Conservation (phyloP, 2,888 invertebrate genomes). For the Leptarthrus brevirostris region DNA sequence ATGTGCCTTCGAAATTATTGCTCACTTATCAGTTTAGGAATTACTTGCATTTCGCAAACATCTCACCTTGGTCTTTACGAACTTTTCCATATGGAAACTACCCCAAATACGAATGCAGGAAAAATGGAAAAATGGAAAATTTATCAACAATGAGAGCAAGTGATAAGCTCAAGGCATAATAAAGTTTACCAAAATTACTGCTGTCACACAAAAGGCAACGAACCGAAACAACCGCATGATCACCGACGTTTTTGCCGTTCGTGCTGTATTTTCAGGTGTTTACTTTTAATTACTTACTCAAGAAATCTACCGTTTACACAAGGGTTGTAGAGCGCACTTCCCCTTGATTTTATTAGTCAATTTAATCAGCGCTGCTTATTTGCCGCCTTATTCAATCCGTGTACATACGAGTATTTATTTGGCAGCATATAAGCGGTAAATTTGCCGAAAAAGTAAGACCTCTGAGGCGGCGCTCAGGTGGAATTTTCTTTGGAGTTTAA, state of each 20-base stretch:
- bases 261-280: slow-evolving; percentile 20
- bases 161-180: not conserved
- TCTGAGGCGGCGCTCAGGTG: not conserved
- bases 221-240: not conserved
- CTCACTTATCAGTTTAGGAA: too few relatives aligned
- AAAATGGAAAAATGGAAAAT: too few relatives aligned
- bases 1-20: too few relatives aligned
- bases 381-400: not conserved
- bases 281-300: slow-evolving; percentile 34
- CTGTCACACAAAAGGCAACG: not conserved
- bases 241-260: not conserved
- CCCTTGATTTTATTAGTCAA: not conserved
- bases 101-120: too few relatives aligned
- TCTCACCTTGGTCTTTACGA: too few relatives aligned
- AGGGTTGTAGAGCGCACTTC: not conserved
- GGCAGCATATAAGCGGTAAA: not conserved
- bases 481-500: not conserved
- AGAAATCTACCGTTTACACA: slow-evolving; percentile 7
- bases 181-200: not conserved
- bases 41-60: too few relatives aligned
- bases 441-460: not conserved
- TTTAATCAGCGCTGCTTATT: not conserved
- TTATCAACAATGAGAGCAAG: too few relatives aligned
- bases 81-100: too few relatives aligned
- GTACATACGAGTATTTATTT: not conserved